phyloP scores from a whole-genome alignment of 2,797 vertebrate species.

The Enteromius trimaculatus region DNA sequence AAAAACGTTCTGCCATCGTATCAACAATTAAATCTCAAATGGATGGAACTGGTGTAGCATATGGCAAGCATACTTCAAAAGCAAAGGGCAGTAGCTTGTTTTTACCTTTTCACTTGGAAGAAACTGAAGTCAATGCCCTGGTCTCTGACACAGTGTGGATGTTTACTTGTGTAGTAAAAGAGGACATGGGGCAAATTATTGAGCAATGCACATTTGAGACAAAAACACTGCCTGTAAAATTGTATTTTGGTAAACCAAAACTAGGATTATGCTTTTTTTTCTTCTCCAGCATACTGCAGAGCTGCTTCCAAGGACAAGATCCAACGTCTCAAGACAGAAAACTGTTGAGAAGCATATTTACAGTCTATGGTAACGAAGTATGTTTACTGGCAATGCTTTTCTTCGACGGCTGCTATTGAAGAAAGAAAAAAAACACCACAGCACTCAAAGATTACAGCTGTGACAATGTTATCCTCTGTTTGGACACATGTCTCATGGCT shows the following conservation, averaged over 20 bases:
- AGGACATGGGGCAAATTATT: constrained; percentile 3
- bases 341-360: constrained; percentile 29
- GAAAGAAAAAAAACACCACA: constrained; percentile 36
- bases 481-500: constrained; percentile 37
- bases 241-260: constrained; percentile 28
- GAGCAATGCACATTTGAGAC: constrained; percentile 18
- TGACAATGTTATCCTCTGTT: constrained; percentile 37
- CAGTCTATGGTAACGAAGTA: constrained; percentile 26
- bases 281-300: neutral
- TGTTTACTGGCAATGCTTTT: constrained; percentile 40
- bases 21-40: constrained; percentile 45
- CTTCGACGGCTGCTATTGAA: constrained; percentile 11
- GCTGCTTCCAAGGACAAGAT: constrained; percentile 3
- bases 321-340: constrained; percentile 6
- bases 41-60: constrained; percentile 50
- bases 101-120: constrained; percentile 36
- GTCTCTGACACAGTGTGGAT: constrained; percentile 41
- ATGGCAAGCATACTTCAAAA: constrained; percentile 40
- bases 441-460: constrained; percentile 34
- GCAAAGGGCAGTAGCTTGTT: constrained; percentile 13
- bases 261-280: neutral
- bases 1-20: constrained; percentile 51
- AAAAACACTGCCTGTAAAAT: neutral
- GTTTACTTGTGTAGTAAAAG: constrained; percentile 51
- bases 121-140: constrained; percentile 30